Percentiles rank a stretch among this genome's conserved stretches.
Conservation (phyloP, 2,888 invertebrate species). For the Eristalis intricaria region DNA sequence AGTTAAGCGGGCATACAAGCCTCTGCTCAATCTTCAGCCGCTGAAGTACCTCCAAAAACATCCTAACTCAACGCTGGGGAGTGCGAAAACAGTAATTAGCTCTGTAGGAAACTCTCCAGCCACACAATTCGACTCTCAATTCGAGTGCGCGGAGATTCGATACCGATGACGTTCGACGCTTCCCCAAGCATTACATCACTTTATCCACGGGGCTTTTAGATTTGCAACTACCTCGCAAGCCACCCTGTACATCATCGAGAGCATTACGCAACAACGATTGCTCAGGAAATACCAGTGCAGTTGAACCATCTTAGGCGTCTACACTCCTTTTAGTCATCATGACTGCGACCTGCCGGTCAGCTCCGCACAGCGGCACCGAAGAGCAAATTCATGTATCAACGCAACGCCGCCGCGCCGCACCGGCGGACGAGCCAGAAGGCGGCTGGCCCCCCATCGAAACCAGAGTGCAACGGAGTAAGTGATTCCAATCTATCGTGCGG, state of each 20-base stretch:
- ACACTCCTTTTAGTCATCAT: constrained; percentile 49
- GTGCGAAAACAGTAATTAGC: no score
- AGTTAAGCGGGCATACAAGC: no score
- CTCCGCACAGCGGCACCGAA: not conserved
- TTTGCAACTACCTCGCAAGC: not conserved
- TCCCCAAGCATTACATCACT: no score
- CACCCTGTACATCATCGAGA: not conserved
- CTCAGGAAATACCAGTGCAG: constrained; percentile 57
- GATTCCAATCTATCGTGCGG: constrained; percentile 15
- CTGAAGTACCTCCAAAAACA: no score
- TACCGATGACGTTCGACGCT: no score
- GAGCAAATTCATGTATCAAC: constrained; percentile 34
- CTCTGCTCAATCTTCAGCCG: no score
- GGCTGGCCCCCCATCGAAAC: not conserved
- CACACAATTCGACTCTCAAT: no score
- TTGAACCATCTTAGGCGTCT: constrained; percentile 44
- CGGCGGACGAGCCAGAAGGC: constrained; percentile 6
- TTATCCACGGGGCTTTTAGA: no score
- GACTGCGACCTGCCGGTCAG: constrained; percentile 1
- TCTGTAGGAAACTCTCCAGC: no score
- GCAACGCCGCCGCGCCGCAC: not conserved
- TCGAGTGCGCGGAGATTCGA: no score
- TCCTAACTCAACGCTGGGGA: no score
- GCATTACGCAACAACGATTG: constrained; percentile 41
- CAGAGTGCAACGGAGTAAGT: constrained; percentile 9